These are phyloP conservation scores for Agapostemon virescens DNA, from an alignment of 2,888 invertebrate genomes.

Conservation along the genomic window DNA sequence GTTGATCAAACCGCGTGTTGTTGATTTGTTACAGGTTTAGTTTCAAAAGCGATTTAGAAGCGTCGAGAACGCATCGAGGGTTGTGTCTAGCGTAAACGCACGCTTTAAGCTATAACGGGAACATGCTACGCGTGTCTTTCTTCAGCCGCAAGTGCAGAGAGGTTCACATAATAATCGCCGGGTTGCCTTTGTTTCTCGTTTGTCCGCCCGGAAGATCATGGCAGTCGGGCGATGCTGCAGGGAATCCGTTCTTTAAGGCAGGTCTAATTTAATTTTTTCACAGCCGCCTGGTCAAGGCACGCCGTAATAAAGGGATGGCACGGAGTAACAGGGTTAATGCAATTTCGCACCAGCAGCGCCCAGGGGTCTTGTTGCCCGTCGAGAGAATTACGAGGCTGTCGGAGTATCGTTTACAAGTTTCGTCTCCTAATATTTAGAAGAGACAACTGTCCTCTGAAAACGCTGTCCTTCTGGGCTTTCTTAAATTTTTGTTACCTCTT, in stretches of 20 bases:
- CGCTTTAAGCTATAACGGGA: not conserved
- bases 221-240: not conserved
- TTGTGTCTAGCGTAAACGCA: too few species aligned
- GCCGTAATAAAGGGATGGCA: slow-evolving; percentile 13
- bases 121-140: not conserved
- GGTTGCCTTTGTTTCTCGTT: not conserved
- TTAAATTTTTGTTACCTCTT: not conserved
- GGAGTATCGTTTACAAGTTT: slow-evolving; percentile 37
- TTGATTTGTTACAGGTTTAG: too few species aligned
- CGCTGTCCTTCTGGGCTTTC: not conserved
- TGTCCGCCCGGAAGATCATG: not conserved
- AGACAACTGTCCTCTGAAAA: not conserved
- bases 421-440: slow-evolving; percentile 33
- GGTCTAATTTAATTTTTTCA: slow-evolving; percentile 47
- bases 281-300: not conserved
- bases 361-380: slow-evolving; percentile 21
- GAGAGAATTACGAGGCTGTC: slow-evolving; percentile 31
- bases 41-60: too few species aligned
- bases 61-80: too few species aligned
- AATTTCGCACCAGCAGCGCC: slow-evolving; percentile 28
- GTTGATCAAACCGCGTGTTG: too few species aligned
- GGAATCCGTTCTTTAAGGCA: slow-evolving; percentile 37
- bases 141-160: not conserved
- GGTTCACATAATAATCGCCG: not conserved
- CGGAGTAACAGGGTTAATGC: slow-evolving; percentile 34